Percentiles rank a stretch among this genome's conserved stretches.
phyloP scores from a whole-genome alignment of 2,113 vertebrate species.

The Laterallus jamaicensis region DNA sequence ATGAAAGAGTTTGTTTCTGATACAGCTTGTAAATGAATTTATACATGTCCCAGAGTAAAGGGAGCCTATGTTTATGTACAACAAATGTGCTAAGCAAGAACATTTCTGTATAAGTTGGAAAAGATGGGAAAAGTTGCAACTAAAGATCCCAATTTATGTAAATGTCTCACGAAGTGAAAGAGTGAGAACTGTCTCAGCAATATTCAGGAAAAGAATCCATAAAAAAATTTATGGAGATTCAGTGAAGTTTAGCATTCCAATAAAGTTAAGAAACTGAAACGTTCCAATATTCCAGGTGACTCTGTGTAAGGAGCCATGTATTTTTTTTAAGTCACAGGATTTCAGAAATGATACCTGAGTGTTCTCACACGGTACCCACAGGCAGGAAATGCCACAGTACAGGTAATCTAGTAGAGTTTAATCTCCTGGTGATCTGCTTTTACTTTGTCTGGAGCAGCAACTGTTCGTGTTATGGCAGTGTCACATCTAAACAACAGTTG shows the following conservation, averaged over 20 bases:
- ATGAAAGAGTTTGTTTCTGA: neutral
- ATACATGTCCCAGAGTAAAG: neutral
- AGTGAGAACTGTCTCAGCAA: neutral
- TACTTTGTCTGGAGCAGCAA: neutral
- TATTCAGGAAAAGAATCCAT: neutral
- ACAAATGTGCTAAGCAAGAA: neutral
- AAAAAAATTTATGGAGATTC: neutral
- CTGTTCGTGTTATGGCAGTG: fast-evolving
- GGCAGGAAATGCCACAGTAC: neutral
- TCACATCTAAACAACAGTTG: neutral
- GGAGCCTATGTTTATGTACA: neutral
- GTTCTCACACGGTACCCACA: neutral
- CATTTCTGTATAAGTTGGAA: neutral
- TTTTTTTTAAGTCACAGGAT: neutral
- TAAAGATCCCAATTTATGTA: neutral
- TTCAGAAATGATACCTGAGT: neutral
- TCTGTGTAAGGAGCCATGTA: fast-evolving
- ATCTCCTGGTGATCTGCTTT: neutral
- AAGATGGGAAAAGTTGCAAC: neutral
- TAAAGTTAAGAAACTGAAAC: neutral
- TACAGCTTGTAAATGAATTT: neutral
- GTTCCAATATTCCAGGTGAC: neutral
- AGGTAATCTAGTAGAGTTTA: neutral
- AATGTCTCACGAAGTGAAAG: neutral
- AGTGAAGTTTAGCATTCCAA: neutral